Evolutionary conservation across 2,113 vertebrate genomes (phyloP).

Genomic region (Diadophis punctatus): DNA sequence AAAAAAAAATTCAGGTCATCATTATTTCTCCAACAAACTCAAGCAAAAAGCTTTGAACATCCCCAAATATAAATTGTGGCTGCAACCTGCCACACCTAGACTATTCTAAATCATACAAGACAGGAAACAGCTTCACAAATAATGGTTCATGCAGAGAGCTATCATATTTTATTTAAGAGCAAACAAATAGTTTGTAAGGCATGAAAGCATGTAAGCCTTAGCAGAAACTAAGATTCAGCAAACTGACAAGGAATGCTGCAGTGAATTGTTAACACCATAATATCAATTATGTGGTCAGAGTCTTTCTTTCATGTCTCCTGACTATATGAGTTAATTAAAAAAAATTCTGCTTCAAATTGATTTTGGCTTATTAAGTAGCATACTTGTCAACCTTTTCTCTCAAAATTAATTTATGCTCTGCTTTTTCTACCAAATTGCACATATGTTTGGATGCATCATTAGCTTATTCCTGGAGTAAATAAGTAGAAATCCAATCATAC

Average conservation of each 20-base stretch:
- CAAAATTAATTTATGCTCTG: neutral
- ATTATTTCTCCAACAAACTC: conserved; percentile 4
- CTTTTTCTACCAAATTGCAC: neutral
- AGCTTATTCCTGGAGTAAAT: too few relatives aligned
- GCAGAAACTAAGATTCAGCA: neutral
- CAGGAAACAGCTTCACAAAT: neutral
- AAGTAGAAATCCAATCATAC: too few relatives aligned
- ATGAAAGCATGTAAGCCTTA: neutral
- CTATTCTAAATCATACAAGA: neutral
- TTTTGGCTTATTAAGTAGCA: neutral
- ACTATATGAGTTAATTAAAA: neutral
- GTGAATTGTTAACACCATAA: neutral
- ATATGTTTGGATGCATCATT: neutral
- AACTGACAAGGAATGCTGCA: neutral
- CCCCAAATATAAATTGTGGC: neutral
- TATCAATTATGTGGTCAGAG: neutral
- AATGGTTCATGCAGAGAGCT: neutral
- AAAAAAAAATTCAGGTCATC: neutral
- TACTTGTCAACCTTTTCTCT: neutral
- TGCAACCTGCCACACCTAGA: neutral
- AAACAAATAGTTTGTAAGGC: neutral
- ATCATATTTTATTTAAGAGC: conserved; percentile 25
- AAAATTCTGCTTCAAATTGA: neutral
- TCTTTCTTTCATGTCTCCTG: neutral
- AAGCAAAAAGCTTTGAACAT: neutral